Evolutionary conservation across 2,888 invertebrate genomes (phyloP), one percentile per base, ranked within the genome.

Genomic region (Tetrapedia diversipes): DNA sequence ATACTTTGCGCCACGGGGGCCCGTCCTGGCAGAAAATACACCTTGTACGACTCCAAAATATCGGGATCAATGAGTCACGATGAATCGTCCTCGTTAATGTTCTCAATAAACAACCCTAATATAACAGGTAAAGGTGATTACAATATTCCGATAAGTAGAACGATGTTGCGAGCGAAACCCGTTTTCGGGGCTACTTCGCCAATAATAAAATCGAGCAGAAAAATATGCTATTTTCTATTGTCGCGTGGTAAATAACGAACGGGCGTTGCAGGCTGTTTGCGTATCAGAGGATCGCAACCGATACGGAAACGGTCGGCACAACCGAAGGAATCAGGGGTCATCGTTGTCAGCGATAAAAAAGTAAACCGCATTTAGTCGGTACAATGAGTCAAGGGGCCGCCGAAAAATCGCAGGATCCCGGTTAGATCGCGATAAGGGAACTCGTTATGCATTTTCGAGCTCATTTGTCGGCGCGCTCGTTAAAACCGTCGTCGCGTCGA

Each of bases 341-440:
- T 11, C 53, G 51, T n/a, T 22, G 34, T 45, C 24, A 53, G 37
- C 4, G 74, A 73, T 34, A 60, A 75, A 75, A 71, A 65, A 74
- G 24, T 10, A 34, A 39, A 39, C 3, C 7, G n/a, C 60, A 59
- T 69, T n/a, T 67, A 65, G 70, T 4, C 6, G 19, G 1, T 27
- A 1, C 34, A 32, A 49, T 77, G 77, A 77, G 29, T 77, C 77
- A 77, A 49, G 14, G n/a, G 8, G n/a, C 0, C 16, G 29, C 10
- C 16, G 51, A 68, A 77, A 64, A 65, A 65, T 27, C n/a, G n/a
- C 0, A 22, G 19, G 49, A 24, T 64, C 32, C 22, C 16, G 2
- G 27, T 57, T 27, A 11, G 41, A 75, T 69, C 64, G 39, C 4
- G 76, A 76, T 76, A 77, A 76, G 29, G 43, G 0, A n/a, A 19